phyloP scores from a whole-genome alignment of 2,888 invertebrate species.

The Drosophila eohydei region DNA sequence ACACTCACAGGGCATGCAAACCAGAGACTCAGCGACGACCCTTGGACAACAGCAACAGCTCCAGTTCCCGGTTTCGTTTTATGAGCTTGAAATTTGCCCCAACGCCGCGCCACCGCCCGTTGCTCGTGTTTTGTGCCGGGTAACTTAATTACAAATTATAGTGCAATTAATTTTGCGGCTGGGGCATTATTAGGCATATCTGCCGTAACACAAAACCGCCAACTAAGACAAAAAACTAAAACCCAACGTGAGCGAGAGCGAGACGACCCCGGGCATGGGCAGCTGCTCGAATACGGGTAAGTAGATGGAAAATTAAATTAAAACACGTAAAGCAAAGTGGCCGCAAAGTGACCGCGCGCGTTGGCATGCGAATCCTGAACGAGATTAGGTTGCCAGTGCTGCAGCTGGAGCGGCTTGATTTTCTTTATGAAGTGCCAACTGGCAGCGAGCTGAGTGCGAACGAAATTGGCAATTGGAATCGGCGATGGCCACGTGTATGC shows the following conservation, averaged over 20 bases:
- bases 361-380: conserved; percentile 26
- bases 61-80: conserved; percentile 46
- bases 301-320: conserved; percentile 69
- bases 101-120: neutral
- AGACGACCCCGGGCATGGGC: neutral
- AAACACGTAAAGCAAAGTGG: conserved; percentile 48
- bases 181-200: conserved; percentile 78
- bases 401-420: conserved; percentile 16
- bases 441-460: neutral
- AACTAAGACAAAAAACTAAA: conserved; percentile 36
- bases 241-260: neutral
- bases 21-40: conserved; percentile 23
- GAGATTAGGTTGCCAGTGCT: conserved; percentile 24
- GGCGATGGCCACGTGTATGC: conserved; percentile 98
- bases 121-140: conserved; percentile 62
- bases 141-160: conserved; percentile 83
- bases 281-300: conserved; percentile 38
- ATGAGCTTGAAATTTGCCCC: conserved; percentile 47
- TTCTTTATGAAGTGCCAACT: conserved; percentile 4
- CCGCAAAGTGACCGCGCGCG: conserved; percentile 51
- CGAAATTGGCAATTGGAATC: conserved; percentile 83
- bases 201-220: conserved; percentile 64
- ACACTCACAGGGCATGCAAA: conserved; percentile 9
- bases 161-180: conserved; percentile 81
- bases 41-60: conserved; percentile 24